phyloP scores from a whole-genome alignment of 1,140 invertebrate genomes.

The Harpegnathos saltator region DNA sequence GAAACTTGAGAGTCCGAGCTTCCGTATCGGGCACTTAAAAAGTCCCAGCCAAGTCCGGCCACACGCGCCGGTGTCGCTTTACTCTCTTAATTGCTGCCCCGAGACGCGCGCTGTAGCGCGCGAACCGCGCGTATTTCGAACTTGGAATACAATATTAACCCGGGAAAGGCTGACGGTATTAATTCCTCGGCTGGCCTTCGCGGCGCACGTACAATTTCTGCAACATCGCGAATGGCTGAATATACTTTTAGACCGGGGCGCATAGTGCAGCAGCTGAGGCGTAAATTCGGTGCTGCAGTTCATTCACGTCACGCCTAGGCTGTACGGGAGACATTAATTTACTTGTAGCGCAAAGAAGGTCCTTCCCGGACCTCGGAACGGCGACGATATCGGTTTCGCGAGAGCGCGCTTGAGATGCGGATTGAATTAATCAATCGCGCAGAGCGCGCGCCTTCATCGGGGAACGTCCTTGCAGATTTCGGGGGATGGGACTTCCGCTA shows the following conservation, averaged over 20 bases:
- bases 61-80: not conserved
- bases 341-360: conserved; percentile 11
- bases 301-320: conserved; percentile 36
- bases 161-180: too few species aligned
- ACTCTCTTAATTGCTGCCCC: conserved; percentile 15
- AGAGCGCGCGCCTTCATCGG: too few species aligned
- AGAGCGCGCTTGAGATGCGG: not conserved
- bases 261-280: conserved; percentile 21
- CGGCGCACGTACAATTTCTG: not conserved
- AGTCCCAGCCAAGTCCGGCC: too few species aligned
- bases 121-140: not conserved
- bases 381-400: not conserved
- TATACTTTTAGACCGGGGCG: not conserved
- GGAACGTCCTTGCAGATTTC: too few species aligned
- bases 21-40: too few species aligned
- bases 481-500: too few species aligned
- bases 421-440: conserved; percentile 10
- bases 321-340: conserved; percentile 29
- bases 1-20: too few species aligned
- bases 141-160: not conserved
- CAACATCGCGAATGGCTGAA: conserved; percentile 9
- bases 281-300: conserved; percentile 44
- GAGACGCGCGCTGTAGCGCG: not conserved
- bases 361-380: too few species aligned
- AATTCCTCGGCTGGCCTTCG: too few species aligned